Base-by-base conservation (phyloP, 53 echinoderm and acorn worm genomes). In the Temnopleurus reevesii region DNA sequence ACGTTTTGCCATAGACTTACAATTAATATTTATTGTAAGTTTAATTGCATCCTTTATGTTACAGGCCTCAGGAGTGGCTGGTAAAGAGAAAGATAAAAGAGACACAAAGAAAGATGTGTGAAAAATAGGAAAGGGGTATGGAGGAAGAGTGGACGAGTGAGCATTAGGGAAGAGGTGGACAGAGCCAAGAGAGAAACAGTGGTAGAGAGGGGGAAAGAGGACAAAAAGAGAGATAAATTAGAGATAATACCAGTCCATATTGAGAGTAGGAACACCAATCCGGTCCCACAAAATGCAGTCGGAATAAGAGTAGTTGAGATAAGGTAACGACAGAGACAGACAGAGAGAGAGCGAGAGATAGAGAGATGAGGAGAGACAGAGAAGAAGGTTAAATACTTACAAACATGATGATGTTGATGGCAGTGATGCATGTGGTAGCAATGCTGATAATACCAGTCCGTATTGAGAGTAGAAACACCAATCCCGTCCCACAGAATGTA, bases 401-500 rank as follows among this genome's bases (percentile, higher is more conserved):
- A 91, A 93, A 91, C 93, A 93, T 91, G 51, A 93, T 58, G 28
- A 93, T 89, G 51, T 84, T 91, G 36, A 51, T 25, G 1, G 91
- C 89, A 1, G 90, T 66, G 3, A 92, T 30, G 2, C 76, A 56
- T 1, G 63, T 41, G 2, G 92, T 92, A 19, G 87, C 94, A 1
- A 94, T 47, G 3, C 91, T 91, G 60, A 92, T 81, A 63, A 94
- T 94, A 19, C 90, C 81, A 12, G 92, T 53, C 29, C 49, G 90
- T 49, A 92, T 90, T 41, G 93, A 86, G 30, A 92, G 65, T 1
- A 91, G 56, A 46, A 95, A 96, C n/a, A 92, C 93, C 23, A 95
- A 55, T 5, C 89, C 95, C 77, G 92, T 91, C 4, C 95, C 93
- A 81, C 82, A 91, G 53, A 95, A 86, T 30, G 97, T 91, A 26